Conservation (phyloP, 2,113 vertebrate genomes). For the Tragelaphus buxtoni region DNA sequence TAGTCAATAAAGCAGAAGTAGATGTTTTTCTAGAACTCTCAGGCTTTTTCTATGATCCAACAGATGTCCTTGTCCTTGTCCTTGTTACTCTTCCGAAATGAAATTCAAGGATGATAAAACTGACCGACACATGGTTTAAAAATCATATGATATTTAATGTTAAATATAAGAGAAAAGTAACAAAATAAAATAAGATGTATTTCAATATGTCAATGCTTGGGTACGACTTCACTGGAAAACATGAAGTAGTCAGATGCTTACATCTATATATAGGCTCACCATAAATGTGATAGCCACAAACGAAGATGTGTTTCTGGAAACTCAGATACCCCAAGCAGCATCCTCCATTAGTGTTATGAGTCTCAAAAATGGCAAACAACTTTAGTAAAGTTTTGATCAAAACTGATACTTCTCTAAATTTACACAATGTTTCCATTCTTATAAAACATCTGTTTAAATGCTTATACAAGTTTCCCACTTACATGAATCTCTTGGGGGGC, state of each 20-base stretch:
- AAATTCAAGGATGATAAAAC: neutral
- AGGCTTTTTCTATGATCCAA: neutral
- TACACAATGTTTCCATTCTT: neutral
- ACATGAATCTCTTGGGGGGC: neutral
- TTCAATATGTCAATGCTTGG: neutral
- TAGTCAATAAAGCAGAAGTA: neutral
- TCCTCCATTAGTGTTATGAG: neutral
- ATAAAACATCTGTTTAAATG: neutral
- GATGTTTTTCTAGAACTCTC: neutral
- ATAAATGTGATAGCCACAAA: neutral
- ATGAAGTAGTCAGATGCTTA: neutral
- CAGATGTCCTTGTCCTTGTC: neutral
- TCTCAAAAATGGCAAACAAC: neutral
- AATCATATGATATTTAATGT: neutral
- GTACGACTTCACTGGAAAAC: neutral
- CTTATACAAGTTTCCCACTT: neutral
- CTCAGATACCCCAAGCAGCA: neutral
- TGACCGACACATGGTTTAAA: neutral
- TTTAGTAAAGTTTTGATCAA: constrained; percentile 3
- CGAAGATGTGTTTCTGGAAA: neutral
- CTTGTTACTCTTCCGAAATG: neutral
- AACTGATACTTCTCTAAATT: neutral
- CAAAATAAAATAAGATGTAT: neutral
- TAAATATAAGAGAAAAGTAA: neutral
- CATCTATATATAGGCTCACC: neutral